Conservation (phyloP, 2,797 vertebrate genomes). For the Simalia tracyae region DNA sequence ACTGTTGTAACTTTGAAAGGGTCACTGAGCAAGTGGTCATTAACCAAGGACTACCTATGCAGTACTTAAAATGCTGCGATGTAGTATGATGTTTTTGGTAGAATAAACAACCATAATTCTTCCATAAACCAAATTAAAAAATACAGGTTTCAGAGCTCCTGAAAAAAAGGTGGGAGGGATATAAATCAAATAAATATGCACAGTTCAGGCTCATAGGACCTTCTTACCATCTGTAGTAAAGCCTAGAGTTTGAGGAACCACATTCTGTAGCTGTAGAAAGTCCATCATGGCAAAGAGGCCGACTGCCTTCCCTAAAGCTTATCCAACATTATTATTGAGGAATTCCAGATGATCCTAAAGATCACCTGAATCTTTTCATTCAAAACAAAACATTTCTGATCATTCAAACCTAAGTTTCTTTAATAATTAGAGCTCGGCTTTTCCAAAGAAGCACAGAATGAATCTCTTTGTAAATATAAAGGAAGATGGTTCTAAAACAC, state of each 20-base stretch:
- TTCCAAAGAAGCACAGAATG: neutral
- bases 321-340: neutral
- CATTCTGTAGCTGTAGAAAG: neutral
- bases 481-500: neutral
- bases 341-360: neutral
- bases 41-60: too few relatives aligned
- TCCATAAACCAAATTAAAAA: neutral
- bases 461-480: neutral
- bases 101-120: neutral
- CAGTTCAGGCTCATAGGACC: neutral
- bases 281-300: neutral
- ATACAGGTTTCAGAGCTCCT: neutral
- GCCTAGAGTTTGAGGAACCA: neutral
- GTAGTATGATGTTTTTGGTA: neutral
- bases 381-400: neutral
- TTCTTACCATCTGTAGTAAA: neutral
- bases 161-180: neutral
- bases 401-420: neutral
- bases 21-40: too few relatives aligned
- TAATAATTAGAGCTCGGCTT: neutral
- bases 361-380: neutral
- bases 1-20: too few relatives aligned
- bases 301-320: neutral
- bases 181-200: neutral
- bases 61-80: neutral